Base-by-base conservation (phyloP, 2,797 vertebrate genomes). In the Coregonus ussuriensis region DNA sequence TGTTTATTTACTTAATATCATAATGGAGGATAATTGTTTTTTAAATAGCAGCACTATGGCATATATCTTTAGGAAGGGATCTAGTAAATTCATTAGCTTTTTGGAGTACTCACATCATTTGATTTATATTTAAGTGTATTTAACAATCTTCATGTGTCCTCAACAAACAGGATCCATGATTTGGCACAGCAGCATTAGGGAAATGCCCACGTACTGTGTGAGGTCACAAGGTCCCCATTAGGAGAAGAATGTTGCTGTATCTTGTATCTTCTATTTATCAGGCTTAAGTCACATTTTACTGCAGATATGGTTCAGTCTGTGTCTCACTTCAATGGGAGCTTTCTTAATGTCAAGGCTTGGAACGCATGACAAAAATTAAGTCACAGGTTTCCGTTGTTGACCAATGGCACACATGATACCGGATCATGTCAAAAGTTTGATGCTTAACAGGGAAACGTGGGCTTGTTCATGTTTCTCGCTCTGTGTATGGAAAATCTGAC, bases 401-500 rank as follows among this genome's bases (percentile, higher is more conserved):
- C 56, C 56, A 77, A 85, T 88, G 81, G 71, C 80, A 76, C 77
- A 65, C 72, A 33, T 33, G 16, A 79, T 68, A 53, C 47, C 51
- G 87, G 89, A 90, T 90, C 86, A 89, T 89, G 90, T 88, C 89
- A 89, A 82, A n/a, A 80, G 71, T 85, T 74, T 82, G 80, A 87
- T 88, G 79, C 82, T 47, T 85, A 85, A 89, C 75, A 80, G 59
- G 83, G 81, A 80, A 3, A 86, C 78, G 83, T 83, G 84, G 35
- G 81, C 84, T 83, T 63, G 72, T 5, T 76, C 56, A 72, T 77
- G 77, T 72, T 54, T 74, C 56, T 35, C 51, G 51, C 2, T 72
- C 37, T 67, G 70, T 75, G 63, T 54, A 86, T 91, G 93, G 92
- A 94, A 93, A 95, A 88, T 85, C 74, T 93, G 91, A 93, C 81